Evolutionary conservation across 2,113 vertebrate genomes (phyloP), one percentile per base, ranked within the genome.

Genomic region (Oncorhynchus keta): DNA sequence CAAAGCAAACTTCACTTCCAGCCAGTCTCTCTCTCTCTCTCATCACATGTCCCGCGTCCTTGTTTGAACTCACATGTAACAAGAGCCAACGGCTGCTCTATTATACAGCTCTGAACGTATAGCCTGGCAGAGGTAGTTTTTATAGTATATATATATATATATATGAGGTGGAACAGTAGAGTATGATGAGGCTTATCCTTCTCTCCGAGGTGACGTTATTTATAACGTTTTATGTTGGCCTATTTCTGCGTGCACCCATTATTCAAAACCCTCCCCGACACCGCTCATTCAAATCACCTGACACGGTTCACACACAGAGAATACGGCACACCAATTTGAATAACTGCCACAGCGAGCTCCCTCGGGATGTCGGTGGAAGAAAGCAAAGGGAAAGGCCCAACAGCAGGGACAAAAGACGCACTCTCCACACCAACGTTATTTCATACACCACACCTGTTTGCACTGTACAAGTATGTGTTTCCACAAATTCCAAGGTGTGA

Each of bases 201-300:
- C 78, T 87, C 83, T 87, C 80, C 0, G 68, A 84, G 74, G 84
- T 82, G 35, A 75, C 82, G 84, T 85, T 87, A 92, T 89, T 91
- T 86, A 85, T 87, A 87, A 80, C 81, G 48, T 75, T 75, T 79
- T 49, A 80, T 79, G 66, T 74, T 49, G 84, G 79, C 87, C 86
- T 73, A 82, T 84, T 87, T 86, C 81, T 74, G 55, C 0, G 1
- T 74, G 55, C 0, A 1, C 69, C 70, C 65, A 78, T 88, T 84
- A 85, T 87, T 88, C 74, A 86, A 72, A 80, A 78, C 70, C 3
- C 65, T 45, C 77, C 80, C n/a, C 6, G 66, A 73, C 76, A 75
- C 70, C 79, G 73, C 68, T 66, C 80, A 73, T 73, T 75, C 32
- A 14, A 62, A 57, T 84, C 49, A 72, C 55, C 76, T 76, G 77